phyloP scores from a whole-genome alignment of 1,140 invertebrate genomes.

The Ceratina calcarata region DNA sequence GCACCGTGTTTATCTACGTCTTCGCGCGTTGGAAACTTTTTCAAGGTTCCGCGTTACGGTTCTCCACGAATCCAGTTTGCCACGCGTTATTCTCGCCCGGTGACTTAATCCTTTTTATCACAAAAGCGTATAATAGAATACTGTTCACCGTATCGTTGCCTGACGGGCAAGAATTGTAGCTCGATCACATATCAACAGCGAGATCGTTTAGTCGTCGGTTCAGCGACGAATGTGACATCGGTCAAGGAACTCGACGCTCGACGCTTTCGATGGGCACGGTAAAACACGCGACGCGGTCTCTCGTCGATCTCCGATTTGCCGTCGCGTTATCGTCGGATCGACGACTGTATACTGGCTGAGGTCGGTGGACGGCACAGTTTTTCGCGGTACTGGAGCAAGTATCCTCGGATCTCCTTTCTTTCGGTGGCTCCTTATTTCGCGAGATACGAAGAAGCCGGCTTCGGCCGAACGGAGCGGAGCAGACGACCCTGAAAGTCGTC shows the following conservation, averaged over 20 bases:
- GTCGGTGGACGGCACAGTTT: neutral
- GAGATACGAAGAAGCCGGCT: constrained; percentile 55
- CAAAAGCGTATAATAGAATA: neutral
- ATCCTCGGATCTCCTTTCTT: constrained; percentile 43
- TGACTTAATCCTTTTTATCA: constrained; percentile 8
- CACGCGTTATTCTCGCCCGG: neutral
- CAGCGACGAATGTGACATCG: constrained; percentile 18
- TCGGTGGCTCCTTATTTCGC: constrained; percentile 46
- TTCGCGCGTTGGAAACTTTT: too few relatives aligned
- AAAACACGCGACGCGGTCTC: neutral
- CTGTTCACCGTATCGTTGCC: neutral
- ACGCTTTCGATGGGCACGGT: neutral
- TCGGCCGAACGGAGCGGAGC: constrained; percentile 64
- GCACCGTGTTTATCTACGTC: constrained; percentile 11
- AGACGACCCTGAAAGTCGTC: constrained; percentile 78
- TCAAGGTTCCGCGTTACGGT: constrained; percentile 5
- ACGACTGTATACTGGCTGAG: neutral
- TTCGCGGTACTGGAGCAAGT: neutral
- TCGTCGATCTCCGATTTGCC: constrained; percentile 14
- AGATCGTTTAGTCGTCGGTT: neutral
- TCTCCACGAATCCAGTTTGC: constrained; percentile 8
- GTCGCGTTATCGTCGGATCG: neutral
- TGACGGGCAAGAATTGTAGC: neutral
- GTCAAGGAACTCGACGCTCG: constrained; percentile 32
- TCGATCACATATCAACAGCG: constrained; percentile 26